Evolutionary conservation across 2,888 invertebrate species (phyloP), one percentile per base, ranked within the genome.

Genomic region (Microctonus aethiopoides): DNA sequence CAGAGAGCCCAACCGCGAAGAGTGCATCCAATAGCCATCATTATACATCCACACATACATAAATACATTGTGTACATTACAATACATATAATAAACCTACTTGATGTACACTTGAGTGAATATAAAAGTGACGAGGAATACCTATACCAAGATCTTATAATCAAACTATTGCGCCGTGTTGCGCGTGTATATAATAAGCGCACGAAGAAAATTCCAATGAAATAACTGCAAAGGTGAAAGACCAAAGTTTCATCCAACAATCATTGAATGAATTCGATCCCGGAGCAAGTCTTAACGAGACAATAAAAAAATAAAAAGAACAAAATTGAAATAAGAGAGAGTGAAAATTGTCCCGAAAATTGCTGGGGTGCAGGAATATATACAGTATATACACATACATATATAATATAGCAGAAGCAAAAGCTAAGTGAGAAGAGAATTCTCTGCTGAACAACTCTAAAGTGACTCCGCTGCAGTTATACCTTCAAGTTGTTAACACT

Each of bases 181-280:
- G 10, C 36, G 36, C 10, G 9, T 10, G 10, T 10, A 10, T 36
- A 9, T 10, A 9, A 7, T 32, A 36, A 36, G 36, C 10, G 10
- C 36, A 36, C 36, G 36, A 10, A 36, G 36, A 36, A 36, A 36
- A 36, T 36, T 36, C 10, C 36, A 36, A 36, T 1, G 10, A 36
- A 36, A 26, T 36, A 16, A 67, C 22, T 22, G 39, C 59, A 11
- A 51, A 67, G 67, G 29, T 67, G 61, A 52, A 39, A 67, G 36
- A 61, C 60, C 4, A 46, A 60, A 51, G 24, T 36, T 67, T 52
- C 32, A 51, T n/a, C n/a, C n/a, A 24, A 51, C 20, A 36, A 36
- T 51, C 13, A 59, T 52, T 67, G 26, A 10, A 10, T 36, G 10
- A 10, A 5, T 36, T 10, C 36, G 29, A 29, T 29, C 3, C 3